A percentile compares a stretch with the other conserved stretches of the same genome.
phyloP scores from a whole-genome alignment of 2,797 vertebrate species.

The Acanthurus leucopareius region DNA sequence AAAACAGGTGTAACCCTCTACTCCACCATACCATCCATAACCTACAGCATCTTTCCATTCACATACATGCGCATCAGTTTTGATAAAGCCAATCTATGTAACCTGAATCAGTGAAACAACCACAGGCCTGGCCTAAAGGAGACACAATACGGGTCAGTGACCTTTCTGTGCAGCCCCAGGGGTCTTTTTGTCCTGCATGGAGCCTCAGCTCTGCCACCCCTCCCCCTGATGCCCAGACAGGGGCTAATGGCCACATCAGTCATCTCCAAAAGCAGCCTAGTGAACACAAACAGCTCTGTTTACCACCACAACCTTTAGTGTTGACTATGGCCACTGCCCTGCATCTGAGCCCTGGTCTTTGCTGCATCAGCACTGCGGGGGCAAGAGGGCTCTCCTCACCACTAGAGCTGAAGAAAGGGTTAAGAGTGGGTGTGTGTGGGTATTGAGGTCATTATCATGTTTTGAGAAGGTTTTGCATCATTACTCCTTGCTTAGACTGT shows the following conservation, averaged over 20 bases:
- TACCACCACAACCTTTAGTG: slow-evolving; percentile 79
- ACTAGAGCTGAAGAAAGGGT: slow-evolving; percentile 36
- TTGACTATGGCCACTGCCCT: slow-evolving; percentile 74
- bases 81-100: slow-evolving; percentile 69
- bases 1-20: slow-evolving; percentile 43
- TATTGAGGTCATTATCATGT: slow-evolving; percentile 51
- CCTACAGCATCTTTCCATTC: slow-evolving; percentile 60
- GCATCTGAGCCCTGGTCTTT: slow-evolving; percentile 63
- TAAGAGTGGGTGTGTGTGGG: slow-evolving; percentile 38
- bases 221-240: slow-evolving; percentile 62
- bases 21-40: slow-evolving; percentile 29
- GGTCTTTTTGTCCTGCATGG: slow-evolving; percentile 73
- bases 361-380: slow-evolving; percentile 58
- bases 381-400: slow-evolving; percentile 36
- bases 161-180: slow-evolving; percentile 73
- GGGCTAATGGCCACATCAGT: slow-evolving; percentile 83
- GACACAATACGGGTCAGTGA: slow-evolving; percentile 81
- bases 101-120: slow-evolving; percentile 66
- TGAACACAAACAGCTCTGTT: slow-evolving; percentile 82
- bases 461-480: slow-evolving; percentile 58
- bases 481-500: slow-evolving; percentile 33
- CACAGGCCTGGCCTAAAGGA: slow-evolving; percentile 66
- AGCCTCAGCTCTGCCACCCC: slow-evolving; percentile 42
- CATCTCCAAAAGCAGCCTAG: slow-evolving; percentile 74
- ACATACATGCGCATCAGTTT: slow-evolving; percentile 57